Evolutionary conservation across 2,797 vertebrate species (phyloP).

Genomic region (Phalanger gymnotis): DNA sequence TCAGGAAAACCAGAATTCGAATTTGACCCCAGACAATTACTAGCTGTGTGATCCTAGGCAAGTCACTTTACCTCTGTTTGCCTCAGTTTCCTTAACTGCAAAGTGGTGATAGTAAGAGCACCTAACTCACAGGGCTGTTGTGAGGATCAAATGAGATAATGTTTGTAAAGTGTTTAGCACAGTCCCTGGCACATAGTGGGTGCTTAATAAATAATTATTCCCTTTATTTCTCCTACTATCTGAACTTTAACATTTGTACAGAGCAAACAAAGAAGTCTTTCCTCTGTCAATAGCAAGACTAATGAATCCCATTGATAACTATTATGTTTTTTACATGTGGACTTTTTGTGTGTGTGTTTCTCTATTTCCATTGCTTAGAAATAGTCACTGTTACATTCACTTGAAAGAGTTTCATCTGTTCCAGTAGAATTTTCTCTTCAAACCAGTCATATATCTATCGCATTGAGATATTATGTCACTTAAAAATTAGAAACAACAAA

Average conservation of each 20-base stretch:
- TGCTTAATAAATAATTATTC: neutral
- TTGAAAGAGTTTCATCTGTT: neutral
- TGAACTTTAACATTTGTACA: neutral
- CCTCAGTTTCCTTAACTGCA: neutral
- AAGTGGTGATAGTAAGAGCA: neutral
- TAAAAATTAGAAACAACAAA: neutral
- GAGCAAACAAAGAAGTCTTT: neutral
- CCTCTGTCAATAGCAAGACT: neutral
- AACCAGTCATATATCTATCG: neutral
- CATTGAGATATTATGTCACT: neutral
- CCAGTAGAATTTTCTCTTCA: neutral
- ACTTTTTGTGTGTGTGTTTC: neutral
- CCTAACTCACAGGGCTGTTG: neutral
- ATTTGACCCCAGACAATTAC: neutral
- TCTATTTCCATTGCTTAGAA: neutral
- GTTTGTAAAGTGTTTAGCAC: neutral
- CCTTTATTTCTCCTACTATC: neutral
- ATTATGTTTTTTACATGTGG: neutral
- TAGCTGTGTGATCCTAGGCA: neutral
- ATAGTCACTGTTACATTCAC: neutral
- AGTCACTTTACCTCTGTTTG: neutral
- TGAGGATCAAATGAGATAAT: neutral
- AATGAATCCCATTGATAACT: neutral
- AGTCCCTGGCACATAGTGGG: neutral
- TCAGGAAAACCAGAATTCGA: neutral